Conservation (phyloP, 1,140 invertebrate species). For the Meteorus sp. region DNA sequence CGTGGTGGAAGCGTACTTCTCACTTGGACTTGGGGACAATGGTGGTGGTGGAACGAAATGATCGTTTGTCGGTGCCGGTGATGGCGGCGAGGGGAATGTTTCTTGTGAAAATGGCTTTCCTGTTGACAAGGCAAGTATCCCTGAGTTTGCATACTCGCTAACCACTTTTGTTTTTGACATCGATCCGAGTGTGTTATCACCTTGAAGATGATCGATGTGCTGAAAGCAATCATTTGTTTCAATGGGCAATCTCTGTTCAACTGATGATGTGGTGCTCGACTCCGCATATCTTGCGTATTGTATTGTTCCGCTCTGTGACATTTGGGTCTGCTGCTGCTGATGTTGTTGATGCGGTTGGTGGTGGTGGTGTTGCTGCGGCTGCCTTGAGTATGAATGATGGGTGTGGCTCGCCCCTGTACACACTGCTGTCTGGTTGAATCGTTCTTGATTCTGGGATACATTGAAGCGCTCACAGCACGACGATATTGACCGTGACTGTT, state of each 20-base stretch:
- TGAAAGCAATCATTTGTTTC: slow-evolving; percentile 32
- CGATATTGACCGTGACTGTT: slow-evolving; percentile 16
- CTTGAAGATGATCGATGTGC: slow-evolving; percentile 28
- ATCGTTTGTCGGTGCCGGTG: slow-evolving; percentile 53
- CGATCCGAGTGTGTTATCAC: slow-evolving; percentile 17
- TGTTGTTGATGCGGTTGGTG: slow-evolving; percentile 25
- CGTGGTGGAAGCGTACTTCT: slow-evolving; percentile 53
- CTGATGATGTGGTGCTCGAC: slow-evolving; percentile 30
- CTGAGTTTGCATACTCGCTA: slow-evolving; percentile 38
- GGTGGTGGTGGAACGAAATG: slow-evolving; percentile 55
- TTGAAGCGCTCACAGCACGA: slow-evolving; percentile 23
- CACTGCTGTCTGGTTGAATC: slow-evolving; percentile 34
- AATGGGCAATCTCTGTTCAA: slow-evolving; percentile 33
- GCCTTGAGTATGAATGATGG: slow-evolving; percentile 24
- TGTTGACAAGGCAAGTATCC: slow-evolving; percentile 32
- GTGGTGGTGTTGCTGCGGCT: background rate
- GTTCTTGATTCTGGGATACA: slow-evolving; percentile 32
- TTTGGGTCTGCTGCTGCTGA: slow-evolving; percentile 23
- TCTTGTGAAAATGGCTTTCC: slow-evolving; percentile 46
- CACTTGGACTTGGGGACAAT: slow-evolving; percentile 49
- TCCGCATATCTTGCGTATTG: slow-evolving; percentile 38
- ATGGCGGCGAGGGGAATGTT: slow-evolving; percentile 54
- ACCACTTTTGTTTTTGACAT: slow-evolving; percentile 20
- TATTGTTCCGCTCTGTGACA: slow-evolving; percentile 28
- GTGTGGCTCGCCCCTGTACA: slow-evolving; percentile 10